Percentiles rank a stretch among this genome's conserved stretches.
phyloP scores from a whole-genome alignment of 1,140 invertebrate genomes.

The Drosophila elegans region DNA sequence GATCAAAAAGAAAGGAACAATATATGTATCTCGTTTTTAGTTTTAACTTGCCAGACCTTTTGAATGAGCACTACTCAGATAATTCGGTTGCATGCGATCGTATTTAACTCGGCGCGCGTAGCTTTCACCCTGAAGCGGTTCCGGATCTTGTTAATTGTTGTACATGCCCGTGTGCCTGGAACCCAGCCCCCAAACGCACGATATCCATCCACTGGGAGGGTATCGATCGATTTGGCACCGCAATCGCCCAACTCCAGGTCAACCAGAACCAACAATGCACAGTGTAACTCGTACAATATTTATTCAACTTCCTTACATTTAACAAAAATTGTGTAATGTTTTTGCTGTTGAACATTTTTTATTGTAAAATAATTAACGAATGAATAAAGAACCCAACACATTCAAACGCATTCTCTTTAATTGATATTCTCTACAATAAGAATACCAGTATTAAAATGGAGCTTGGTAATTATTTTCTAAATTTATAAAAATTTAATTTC shows the following conservation, averaged over 20 bases:
- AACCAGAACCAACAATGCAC: slow-evolving; percentile 42
- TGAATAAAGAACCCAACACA: slow-evolving; percentile 78
- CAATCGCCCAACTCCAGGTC: slow-evolving; percentile 8
- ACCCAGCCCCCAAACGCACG: slow-evolving; percentile 23
- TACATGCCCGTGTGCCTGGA: slow-evolving; percentile 58
- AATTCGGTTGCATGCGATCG: slow-evolving; percentile 43
- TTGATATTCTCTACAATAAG: too few species aligned
- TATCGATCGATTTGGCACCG: slow-evolving; percentile 3
- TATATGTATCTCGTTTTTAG: slow-evolving; percentile 79
- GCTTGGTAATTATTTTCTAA: too few species aligned
- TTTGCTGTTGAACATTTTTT: slow-evolving; percentile 71
- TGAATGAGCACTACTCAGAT: slow-evolving; percentile 31
- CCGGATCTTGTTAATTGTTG: slow-evolving; percentile 75
- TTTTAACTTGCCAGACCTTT: slow-evolving; percentile 77
- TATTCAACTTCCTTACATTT: slow-evolving; percentile 78
- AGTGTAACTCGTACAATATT: slow-evolving; percentile 77
- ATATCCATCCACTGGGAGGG: neutral
- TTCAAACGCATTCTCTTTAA: slow-evolving; percentile 16
- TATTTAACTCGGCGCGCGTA: slow-evolving; percentile 22
- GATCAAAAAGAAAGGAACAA: slow-evolving; percentile 35
- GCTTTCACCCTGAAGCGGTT: slow-evolving; percentile 61
- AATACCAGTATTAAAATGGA: too few species aligned
- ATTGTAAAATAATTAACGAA: slow-evolving; percentile 74
- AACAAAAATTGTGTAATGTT: slow-evolving; percentile 67
- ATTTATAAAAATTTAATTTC: too few species aligned